Evolutionary conservation across 37 sponge, comb jelly and placozoan genomes (phyloP).

Genomic region (Corticium candelabrum): DNA sequence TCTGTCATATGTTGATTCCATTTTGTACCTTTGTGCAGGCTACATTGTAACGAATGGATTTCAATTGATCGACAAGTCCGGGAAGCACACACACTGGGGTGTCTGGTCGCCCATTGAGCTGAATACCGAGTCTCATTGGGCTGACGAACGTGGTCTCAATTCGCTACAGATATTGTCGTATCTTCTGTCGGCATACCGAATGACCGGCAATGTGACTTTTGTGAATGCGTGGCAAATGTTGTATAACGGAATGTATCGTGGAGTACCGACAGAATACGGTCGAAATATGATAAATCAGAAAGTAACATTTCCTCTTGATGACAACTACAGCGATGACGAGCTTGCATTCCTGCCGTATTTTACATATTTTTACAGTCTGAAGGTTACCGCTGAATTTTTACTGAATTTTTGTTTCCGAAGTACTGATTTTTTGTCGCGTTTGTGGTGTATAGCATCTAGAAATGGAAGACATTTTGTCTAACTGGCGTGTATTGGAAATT

Average conservation of each 20-base stretch:
- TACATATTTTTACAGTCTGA: slow-evolving; percentile 43
- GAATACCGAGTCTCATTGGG: slow-evolving; percentile 59
- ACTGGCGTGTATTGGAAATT: too few relatives aligned
- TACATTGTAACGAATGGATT: too few relatives aligned
- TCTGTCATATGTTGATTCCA: too few relatives aligned
- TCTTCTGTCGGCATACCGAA: slow-evolving; percentile 56
- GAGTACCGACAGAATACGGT: slow-evolving; percentile 46
- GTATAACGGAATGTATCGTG: slow-evolving; percentile 21
- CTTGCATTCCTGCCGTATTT: slow-evolving; percentile 73
- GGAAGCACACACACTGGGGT: slow-evolving; percentile 60
- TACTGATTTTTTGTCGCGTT: too few relatives aligned
- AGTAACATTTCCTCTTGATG: slow-evolving; percentile 62
- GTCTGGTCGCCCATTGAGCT: slow-evolving; percentile 62
- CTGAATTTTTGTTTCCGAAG: too few relatives aligned
- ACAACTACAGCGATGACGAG: slow-evolving; percentile 74
- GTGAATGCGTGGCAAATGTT: slow-evolving; percentile 42
- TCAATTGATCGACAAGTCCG: too few relatives aligned
- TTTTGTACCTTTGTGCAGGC: too few relatives aligned
- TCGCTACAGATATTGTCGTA: slow-evolving; percentile 62
- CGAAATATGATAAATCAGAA: slow-evolving; percentile 72
- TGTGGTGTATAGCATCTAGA: too few relatives aligned
- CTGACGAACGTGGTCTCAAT: slow-evolving; percentile 75
- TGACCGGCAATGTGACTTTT: slow-evolving; percentile 40
- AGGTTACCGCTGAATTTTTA: too few relatives aligned
- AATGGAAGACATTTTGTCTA: too few relatives aligned